phyloP scores from a whole-genome alignment of 2,113 vertebrate genomes.

The Xenopus laevis region DNA sequence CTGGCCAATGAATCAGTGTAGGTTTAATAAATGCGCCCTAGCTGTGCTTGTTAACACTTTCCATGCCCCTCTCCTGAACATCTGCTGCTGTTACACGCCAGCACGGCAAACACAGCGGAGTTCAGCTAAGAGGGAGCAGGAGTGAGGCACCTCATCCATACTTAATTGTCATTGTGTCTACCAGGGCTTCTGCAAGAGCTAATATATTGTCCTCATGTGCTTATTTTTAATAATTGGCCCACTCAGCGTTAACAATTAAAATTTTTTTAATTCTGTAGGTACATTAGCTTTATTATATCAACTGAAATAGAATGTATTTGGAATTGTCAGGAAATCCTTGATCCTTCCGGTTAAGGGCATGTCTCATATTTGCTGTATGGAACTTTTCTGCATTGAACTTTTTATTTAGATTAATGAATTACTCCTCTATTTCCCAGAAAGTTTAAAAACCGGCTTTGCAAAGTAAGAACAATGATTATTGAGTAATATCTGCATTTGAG shows the following conservation, averaged over 20 bases:
- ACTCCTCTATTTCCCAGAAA: too few relatives aligned
- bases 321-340: too few relatives aligned
- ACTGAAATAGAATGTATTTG: too few relatives aligned
- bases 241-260: background rate
- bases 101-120: background rate
- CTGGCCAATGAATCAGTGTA: conserved; percentile 2
- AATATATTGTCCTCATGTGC: background rate
- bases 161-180: background rate
- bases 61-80: conserved; percentile 2
- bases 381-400: too few relatives aligned
- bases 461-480: too few relatives aligned
- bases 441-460: too few relatives aligned
- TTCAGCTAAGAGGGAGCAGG: conserved; percentile 1
- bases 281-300: too few relatives aligned
- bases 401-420: too few relatives aligned
- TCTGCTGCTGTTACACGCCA: conserved; percentile 14
- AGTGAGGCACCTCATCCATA: background rate
- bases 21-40: background rate
- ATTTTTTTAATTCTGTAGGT: too few relatives aligned
- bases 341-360: too few relatives aligned
- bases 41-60: conserved; percentile 21
- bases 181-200: background rate
- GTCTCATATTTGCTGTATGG: too few relatives aligned
- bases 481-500: too few relatives aligned
- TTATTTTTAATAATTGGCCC: background rate